Percentiles rank a stretch among this genome's conserved stretches.
These are phyloP conservation scores for Trachelus iudaicus DNA, from an alignment of 2,888 invertebrate species.

Conservation along the genomic window DNA sequence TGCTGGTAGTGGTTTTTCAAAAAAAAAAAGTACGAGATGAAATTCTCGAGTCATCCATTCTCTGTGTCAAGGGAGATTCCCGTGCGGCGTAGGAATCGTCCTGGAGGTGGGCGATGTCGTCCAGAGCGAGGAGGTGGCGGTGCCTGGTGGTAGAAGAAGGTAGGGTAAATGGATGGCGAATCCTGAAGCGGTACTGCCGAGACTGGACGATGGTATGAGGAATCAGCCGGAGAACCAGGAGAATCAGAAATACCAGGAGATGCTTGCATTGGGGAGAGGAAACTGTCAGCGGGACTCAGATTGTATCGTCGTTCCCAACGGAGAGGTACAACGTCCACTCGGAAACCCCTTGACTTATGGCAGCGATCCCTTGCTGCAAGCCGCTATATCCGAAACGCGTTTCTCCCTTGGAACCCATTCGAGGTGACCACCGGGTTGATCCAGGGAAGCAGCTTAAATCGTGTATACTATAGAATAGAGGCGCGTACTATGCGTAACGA, in stretches of 20 bases:
- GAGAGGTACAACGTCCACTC: conserved; percentile 44
- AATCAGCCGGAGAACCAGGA: conserved; percentile 10
- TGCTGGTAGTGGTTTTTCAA: conserved; percentile 16
- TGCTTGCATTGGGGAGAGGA: conserved; percentile 28
- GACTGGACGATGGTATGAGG: not conserved
- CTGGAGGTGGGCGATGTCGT: conserved; percentile 19
- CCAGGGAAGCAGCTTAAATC: not conserved
- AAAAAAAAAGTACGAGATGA: conserved; percentile 40
- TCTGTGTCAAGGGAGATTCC: conserved; percentile 51
- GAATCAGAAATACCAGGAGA: conserved; percentile 19
- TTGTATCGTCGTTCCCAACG: conserved; percentile 50
- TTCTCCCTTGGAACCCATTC: not conserved
- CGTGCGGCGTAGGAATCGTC: conserved; percentile 39
- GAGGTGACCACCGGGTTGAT: not conserved
- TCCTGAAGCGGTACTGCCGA: not conserved
- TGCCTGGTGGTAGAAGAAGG: conserved; percentile 9
- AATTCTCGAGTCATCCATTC: conserved; percentile 57
- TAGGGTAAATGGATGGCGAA: conserved; percentile 5
- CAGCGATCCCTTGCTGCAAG: conserved; percentile 12
- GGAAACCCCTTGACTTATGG: conserved; percentile 40
- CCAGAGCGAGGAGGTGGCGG: conserved; percentile 16
- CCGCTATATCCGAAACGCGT: conserved; percentile 1
- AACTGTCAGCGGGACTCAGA: conserved; percentile 50
- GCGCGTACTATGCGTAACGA: no score
- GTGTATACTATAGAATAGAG: not conserved